Base-by-base conservation (phyloP, 2,113 vertebrate species). In the Halichoerus grypus region DNA sequence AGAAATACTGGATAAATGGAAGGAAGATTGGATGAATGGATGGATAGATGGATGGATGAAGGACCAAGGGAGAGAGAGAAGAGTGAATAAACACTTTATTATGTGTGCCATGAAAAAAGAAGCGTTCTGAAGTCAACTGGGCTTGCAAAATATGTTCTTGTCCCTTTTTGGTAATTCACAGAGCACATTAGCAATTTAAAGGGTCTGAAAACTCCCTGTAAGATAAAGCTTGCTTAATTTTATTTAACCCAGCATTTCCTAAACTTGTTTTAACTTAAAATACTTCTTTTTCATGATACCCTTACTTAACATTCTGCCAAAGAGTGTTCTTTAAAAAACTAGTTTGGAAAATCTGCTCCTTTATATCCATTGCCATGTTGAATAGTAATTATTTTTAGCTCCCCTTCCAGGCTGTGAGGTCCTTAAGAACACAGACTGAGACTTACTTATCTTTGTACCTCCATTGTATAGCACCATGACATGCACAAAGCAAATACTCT, bases 231-330 rank as follows among this genome's bases (percentile, higher is more conserved):
- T 86, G 84, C 39, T 95, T 96, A 76, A 87, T 92, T 97, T 96
- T 94, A 97, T 97, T 97, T 94, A 96, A 96, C 79, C 55, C 81
- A 97, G 80, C 36, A 95, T 92, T 97, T 96, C 71, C 63, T 92
- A 61, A 96, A 92, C 42, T 96, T 96, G 42, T 80, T 97, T 97
- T 92, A 97, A 97, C 57, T 95, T 59, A 92, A 96, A 97, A 97
- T 97, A 90, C 82, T 96, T 98, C 19, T 71, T 96, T 84, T 90
- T 51, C 57, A 65, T 96, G 81, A 87, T 93, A 90, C n/a, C 33
- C 71, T 90, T 95, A 92, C 51, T 95, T 93, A 95, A 91, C 76
- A 92, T 84, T 84, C 92, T 97, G 90, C 96, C 95, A 97, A 96
- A 88, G 13, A 96, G 14, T 63, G 51, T 83, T 97, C 95, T 86